phyloP scores from a whole-genome alignment of 2,888 invertebrate species.

The Drosophila paranaensis region DNA sequence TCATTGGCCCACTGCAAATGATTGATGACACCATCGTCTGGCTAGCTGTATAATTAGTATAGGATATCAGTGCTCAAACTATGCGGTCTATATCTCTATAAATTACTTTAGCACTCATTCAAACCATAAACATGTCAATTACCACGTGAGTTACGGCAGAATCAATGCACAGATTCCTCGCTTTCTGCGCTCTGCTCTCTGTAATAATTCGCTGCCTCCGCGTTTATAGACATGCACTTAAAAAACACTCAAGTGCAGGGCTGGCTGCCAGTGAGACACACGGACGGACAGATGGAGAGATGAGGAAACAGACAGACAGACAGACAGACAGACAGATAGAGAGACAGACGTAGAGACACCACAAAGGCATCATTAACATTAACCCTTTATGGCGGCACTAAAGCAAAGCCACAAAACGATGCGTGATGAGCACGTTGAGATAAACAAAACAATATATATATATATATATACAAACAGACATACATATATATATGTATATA shows the following conservation, averaged over 20 bases:
- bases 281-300: slow-evolving; percentile 5
- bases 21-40: slow-evolving; percentile 59
- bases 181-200: slow-evolving; percentile 25
- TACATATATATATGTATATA: neutral
- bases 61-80: slow-evolving; percentile 23
- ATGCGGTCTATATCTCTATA: slow-evolving; percentile 14
- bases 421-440: slow-evolving; percentile 80
- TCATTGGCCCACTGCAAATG: slow-evolving; percentile 38
- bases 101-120: slow-evolving; percentile 53
- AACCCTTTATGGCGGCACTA: slow-evolving; percentile 78
- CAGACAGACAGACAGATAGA: neutral
- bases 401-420: slow-evolving; percentile 75
- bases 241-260: slow-evolving; percentile 76
- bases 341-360: slow-evolving; percentile 4
- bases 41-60: slow-evolving; percentile 56
- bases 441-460: slow-evolving; percentile 61
- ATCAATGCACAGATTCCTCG: slow-evolving; percentile 64
- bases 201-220: slow-evolving; percentile 70
- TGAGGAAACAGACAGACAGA: slow-evolving; percentile 11
- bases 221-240: slow-evolving; percentile 76
- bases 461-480: slow-evolving; percentile 2
- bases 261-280: slow-evolving; percentile 52
- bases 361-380: slow-evolving; percentile 75
- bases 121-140: slow-evolving; percentile 76
- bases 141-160: slow-evolving; percentile 71